These are phyloP conservation scores for Dermochelys coriacea DNA, from an alignment of 2,797 vertebrate genomes.

Conservation along the genomic window DNA sequence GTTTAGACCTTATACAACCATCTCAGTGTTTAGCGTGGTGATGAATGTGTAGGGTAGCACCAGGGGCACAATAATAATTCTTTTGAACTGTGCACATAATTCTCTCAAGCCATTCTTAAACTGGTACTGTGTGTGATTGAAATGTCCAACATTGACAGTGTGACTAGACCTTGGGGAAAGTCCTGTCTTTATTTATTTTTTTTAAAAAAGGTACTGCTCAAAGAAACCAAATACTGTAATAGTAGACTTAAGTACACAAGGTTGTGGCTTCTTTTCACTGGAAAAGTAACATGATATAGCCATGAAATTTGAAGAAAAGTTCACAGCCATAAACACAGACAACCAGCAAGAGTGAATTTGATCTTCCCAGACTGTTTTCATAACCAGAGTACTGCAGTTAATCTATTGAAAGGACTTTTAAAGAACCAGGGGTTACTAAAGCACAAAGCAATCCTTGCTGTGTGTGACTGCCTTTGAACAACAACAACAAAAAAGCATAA, in stretches of 20 bases:
- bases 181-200: slow-evolving; percentile 26
- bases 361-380: background rate
- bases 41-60: too few species aligned
- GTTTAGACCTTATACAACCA: too few species aligned
- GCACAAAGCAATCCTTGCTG: background rate
- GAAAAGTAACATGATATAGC: slow-evolving; percentile 44
- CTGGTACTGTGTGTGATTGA: background rate
- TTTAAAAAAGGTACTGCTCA: background rate
- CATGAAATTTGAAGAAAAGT: slow-evolving; percentile 46
- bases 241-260: slow-evolving; percentile 37
- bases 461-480: background rate
- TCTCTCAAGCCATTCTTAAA: background rate
- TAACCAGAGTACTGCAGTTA: background rate
- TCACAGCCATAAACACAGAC: background rate
- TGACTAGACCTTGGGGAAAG: background rate
- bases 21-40: too few species aligned
- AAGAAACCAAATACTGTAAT: slow-evolving; percentile 61
- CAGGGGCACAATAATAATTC: too few species aligned
- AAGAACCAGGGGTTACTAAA: background rate
- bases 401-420: background rate
- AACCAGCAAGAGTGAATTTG: background rate
- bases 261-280: slow-evolving; percentile 59
- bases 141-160: background rate
- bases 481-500: background rate
- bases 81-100: too few species aligned